Evolutionary conservation across 2,888 invertebrate species (phyloP), one percentile per base, ranked within the genome.

Genomic region (Clostera curtula): DNA sequence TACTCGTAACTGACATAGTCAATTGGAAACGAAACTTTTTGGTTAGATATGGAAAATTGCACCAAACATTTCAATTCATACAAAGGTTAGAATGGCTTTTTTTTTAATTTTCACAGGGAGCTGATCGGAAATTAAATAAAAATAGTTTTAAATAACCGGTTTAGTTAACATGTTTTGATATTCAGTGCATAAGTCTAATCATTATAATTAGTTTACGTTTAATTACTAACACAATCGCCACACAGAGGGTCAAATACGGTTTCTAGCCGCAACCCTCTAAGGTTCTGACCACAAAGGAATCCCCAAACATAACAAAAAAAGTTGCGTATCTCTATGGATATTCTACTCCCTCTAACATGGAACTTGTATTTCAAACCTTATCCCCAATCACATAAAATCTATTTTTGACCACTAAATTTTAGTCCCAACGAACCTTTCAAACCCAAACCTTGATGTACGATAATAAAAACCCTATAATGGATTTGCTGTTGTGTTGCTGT

Each of bases 381-480:
- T 33, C 27, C 33, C 29, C 31, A 23, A 30, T 10, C 30, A 18
- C 31, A 54, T 65, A 76, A 56, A 64, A 49, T 38, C 56, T 39
- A 36, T 58, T 70, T 75, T 68, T 25, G 38, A 24, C 27, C 35
- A 29, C 39, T 29, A 32, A 27, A 35, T 37, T 43, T 43, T 43
- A 43, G 48, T 38, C 34, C 39, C 31, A 35, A 40, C 54, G 57
- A 58, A 63, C 55, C 63, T 61, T 64, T 66, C 69, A 58, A 75
- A 66, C 69, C 55, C 56, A 44, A 68, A 67, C 66, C 68, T 72
- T 75, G 66, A 75, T 70, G 63, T 59, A 55, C 71, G 70, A 73
- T 75, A 72, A 75, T 76, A 76, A 75, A n/a, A 76, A 72, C 58
- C 59, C 60, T 70, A 67, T 75, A 77, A 76, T 75, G 71, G 67